phyloP scores from a whole-genome alignment of 2,797 vertebrate species.

The Adelosebastes latens region DNA sequence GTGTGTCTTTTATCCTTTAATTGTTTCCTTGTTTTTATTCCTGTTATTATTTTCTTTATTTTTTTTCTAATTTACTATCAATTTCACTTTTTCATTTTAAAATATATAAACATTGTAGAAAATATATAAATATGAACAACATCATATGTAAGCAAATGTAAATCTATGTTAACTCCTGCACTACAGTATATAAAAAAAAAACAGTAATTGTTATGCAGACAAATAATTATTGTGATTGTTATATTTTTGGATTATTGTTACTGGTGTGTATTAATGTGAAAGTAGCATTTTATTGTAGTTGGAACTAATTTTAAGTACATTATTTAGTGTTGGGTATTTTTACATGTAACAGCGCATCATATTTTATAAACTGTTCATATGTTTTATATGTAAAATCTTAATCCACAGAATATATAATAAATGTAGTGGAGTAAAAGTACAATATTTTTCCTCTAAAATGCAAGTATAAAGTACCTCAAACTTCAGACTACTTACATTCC shows the following conservation, averaged over 20 bases:
- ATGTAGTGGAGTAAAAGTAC: not conserved
- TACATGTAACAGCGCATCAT: not conserved
- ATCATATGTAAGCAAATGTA: not conserved
- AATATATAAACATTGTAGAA: too few species aligned
- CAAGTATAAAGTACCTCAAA: not conserved
- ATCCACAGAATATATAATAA: not conserved
- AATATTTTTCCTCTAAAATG: not conserved
- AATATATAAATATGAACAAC: too few species aligned
- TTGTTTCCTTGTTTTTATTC: too few species aligned
- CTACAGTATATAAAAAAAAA: too few species aligned
- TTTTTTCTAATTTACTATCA: too few species aligned
- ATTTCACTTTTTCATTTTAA: too few species aligned
- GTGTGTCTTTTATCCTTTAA: too few species aligned
- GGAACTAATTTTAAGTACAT: not conserved
- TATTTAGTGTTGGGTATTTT: not conserved
- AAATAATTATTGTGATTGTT: not conserved
- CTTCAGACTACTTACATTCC: not conserved
- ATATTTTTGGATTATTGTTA: not conserved
- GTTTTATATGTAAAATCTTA: not conserved
- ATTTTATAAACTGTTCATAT: not conserved
- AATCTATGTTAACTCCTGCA: too few species aligned
- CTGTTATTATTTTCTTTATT: too few species aligned
- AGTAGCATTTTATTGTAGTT: not conserved
- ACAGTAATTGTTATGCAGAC: not conserved
- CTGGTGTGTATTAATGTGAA: not conserved